Evolutionary conservation across 2,888 invertebrate genomes (phyloP).

Genomic region (Dascillus cervinus): DNA sequence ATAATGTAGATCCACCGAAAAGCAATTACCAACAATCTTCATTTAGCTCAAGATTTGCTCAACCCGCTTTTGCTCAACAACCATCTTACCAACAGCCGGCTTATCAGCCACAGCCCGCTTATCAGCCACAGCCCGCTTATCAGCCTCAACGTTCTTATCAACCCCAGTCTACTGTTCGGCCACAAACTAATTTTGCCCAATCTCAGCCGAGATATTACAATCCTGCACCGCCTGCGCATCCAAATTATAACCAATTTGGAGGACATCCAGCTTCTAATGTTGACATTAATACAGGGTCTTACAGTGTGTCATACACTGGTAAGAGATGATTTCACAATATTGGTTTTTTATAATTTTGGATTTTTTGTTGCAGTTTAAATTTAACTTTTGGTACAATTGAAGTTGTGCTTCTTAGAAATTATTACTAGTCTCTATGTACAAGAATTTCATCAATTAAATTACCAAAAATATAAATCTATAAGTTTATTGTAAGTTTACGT

Average conservation of each 20-base stretch:
- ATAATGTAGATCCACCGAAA: slow-evolving; percentile 29
- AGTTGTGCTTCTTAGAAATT: too few relatives aligned
- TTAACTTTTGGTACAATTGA: too few relatives aligned
- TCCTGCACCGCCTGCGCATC: slow-evolving; percentile 23
- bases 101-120: slow-evolving; percentile 20
- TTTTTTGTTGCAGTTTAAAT: too few relatives aligned
- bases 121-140: slow-evolving; percentile 26
- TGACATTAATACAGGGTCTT: slow-evolving; percentile 67
- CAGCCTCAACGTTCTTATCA: slow-evolving; percentile 22
- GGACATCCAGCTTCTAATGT: slow-evolving; percentile 69
- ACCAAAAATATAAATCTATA: too few relatives aligned
- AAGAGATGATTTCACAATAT: too few relatives aligned
- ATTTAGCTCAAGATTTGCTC: slow-evolving; percentile 18
- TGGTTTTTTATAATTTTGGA: too few relatives aligned
- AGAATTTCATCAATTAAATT: too few relatives aligned
- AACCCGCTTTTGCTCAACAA: slow-evolving; percentile 16
- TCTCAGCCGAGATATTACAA: slow-evolving; percentile 22
- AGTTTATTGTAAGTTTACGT: too few relatives aligned
- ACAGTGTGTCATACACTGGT: too few relatives aligned
- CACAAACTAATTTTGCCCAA: slow-evolving; percentile 13
- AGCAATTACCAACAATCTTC: slow-evolving; percentile 23
- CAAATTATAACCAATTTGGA: slow-evolving; percentile 26
- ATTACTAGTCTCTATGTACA: too few relatives aligned
- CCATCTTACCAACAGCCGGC: slow-evolving; percentile 23
- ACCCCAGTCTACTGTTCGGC: slow-evolving; percentile 13